Evolutionary conservation across 2,888 invertebrate genomes (phyloP).

Genomic region (Sphaeridia pumilis): DNA sequence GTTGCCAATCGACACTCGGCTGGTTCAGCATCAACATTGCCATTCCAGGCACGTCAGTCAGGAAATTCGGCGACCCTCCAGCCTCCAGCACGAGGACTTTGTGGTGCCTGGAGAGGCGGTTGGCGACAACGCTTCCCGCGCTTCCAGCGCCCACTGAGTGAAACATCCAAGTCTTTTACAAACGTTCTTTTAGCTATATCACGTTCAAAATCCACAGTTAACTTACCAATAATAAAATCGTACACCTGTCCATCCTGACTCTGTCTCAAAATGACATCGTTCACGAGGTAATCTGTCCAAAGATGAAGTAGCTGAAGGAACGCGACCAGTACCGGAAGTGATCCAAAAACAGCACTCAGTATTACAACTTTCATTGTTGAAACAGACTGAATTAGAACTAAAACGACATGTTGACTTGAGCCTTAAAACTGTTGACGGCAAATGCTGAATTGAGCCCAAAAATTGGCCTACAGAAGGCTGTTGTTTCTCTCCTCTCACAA

Average conservation of each 20-base stretch:
- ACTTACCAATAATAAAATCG: constrained; percentile 12
- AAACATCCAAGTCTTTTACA: too few relatives aligned
- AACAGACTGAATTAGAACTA: too few relatives aligned
- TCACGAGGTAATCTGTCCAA: constrained; percentile 3
- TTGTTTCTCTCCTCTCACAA: too few relatives aligned
- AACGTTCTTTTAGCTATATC: too few relatives aligned
- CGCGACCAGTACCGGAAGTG: constrained; percentile 4
- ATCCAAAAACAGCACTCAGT: constrained; percentile 1
- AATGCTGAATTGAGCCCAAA: too few relatives aligned
- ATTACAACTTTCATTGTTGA: neutral
- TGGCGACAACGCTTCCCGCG: constrained; percentile 23
- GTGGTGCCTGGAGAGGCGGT: constrained; percentile 26
- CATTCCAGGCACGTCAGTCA: constrained; percentile 22
- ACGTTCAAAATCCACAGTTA: too few relatives aligned
- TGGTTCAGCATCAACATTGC: constrained; percentile 16
- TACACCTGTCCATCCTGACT: constrained; percentile 7
- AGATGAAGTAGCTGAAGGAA: constrained; percentile 6
- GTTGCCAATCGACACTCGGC: constrained; percentile 23
- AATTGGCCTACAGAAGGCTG: too few relatives aligned
- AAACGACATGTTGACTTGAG: too few relatives aligned
- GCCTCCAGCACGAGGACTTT: constrained; percentile 26
- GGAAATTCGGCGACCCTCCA: constrained; percentile 24
- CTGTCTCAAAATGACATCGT: constrained; percentile 1
- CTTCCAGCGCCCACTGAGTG: constrained; percentile 31
- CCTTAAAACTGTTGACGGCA: too few relatives aligned